Evolutionary conservation across 2,888 invertebrate species (phyloP).

Genomic region (Tenthredo distinguenda): DNA sequence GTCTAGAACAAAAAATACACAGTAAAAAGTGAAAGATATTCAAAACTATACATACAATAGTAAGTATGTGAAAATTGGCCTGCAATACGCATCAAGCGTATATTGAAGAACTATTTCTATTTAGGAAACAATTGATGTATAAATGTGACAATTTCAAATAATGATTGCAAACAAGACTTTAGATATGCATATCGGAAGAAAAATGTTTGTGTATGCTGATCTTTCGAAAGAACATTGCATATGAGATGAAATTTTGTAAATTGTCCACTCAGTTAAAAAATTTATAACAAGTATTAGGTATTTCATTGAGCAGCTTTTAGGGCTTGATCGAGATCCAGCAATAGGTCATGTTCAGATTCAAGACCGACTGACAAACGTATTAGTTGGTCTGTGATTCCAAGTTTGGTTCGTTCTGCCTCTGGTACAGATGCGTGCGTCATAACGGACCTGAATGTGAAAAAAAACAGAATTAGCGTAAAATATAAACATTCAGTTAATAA

Average conservation of each 20-base stretch:
- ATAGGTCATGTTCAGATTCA: slow-evolving; percentile 92
- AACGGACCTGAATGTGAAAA: slow-evolving; percentile 81
- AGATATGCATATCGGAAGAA: not conserved
- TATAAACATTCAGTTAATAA: not conserved
- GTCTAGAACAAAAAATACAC: not conserved
- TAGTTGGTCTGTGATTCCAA: slow-evolving; percentile 92
- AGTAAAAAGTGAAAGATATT: not conserved
- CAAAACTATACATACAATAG: not conserved
- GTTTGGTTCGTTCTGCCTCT: slow-evolving; percentile 83
- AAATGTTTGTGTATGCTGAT: not conserved
- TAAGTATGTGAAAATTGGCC: not conserved
- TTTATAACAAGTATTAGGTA: not conserved
- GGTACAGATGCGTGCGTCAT: slow-evolving; percentile 98
- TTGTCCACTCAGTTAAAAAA: not conserved
- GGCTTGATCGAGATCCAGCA: slow-evolving; percentile 91
- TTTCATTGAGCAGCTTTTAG: slow-evolving; percentile 79
- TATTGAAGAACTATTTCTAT: not conserved
- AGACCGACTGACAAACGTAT: slow-evolving; percentile 94
- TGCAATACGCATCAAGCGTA: not conserved
- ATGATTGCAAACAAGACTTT: not conserved
- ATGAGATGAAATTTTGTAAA: not conserved
- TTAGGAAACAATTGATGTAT: no score
- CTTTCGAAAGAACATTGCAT: not conserved
- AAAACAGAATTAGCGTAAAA: not conserved
- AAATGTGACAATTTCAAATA: not conserved